phyloP scores from a whole-genome alignment of 2,113 vertebrate genomes.

The Sylvietta virens region DNA sequence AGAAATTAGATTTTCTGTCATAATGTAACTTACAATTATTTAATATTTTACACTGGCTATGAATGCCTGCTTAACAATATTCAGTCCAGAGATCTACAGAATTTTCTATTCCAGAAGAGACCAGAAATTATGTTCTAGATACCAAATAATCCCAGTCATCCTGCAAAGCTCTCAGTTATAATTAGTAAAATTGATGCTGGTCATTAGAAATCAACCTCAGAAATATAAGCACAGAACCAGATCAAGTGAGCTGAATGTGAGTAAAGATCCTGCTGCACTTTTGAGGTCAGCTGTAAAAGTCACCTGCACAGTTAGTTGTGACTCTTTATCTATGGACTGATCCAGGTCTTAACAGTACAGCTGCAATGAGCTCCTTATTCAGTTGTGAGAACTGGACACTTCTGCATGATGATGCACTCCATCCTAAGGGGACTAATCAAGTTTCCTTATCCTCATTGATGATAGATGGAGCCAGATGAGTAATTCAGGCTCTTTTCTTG shows the following conservation, averaged over 20 bases:
- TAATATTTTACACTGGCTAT: neutral
- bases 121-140: neutral
- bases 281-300: neutral
- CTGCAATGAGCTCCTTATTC: neutral
- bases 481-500: neutral
- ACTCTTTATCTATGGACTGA: neutral
- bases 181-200: neutral
- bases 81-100: neutral
- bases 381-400: neutral
- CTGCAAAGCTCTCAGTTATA: neutral
- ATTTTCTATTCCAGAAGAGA: neutral
- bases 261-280: neutral
- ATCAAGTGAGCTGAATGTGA: neutral
- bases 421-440: neutral
- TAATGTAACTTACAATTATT: neutral
- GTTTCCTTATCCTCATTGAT: neutral
- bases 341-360: neutral
- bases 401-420: neutral
- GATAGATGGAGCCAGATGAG: neutral
- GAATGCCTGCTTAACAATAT: neutral
- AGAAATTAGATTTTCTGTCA: neutral
- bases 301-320: neutral
- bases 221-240: neutral
- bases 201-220: neutral
- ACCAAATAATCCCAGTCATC: neutral